These are phyloP conservation scores for Synanthedon myopaeformis DNA, from an alignment of 2,888 invertebrate genomes.

Conservation along the genomic window DNA sequence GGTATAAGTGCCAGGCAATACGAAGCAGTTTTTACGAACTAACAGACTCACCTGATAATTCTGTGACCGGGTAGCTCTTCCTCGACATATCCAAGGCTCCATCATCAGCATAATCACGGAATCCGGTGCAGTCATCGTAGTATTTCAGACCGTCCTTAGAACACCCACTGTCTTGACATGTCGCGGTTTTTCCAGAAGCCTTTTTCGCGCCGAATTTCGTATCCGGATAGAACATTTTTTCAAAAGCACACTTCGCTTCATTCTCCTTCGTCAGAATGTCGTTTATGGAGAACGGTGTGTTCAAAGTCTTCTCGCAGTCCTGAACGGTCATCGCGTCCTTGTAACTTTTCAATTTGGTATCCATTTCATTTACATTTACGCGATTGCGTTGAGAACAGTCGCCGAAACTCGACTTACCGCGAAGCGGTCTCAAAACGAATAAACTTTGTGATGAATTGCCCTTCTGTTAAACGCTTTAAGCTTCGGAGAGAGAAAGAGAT, in stretches of 20 bases:
- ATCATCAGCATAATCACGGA: slow-evolving; percentile 48
- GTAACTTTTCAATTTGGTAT: slow-evolving; percentile 50
- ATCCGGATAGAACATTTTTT: slow-evolving; percentile 44
- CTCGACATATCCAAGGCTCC: slow-evolving; percentile 64
- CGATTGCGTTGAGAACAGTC: slow-evolving; percentile 20
- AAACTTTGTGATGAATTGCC: slow-evolving; percentile 65
- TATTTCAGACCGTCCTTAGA: slow-evolving; percentile 52
- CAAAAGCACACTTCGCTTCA: slow-evolving; percentile 53
- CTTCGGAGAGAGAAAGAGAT: slow-evolving; percentile 47
- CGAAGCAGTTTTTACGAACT: neutral
- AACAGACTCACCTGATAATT: slow-evolving; percentile 44
- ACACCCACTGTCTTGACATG: slow-evolving; percentile 27
- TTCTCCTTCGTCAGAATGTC: slow-evolving; percentile 76
- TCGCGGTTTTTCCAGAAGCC: slow-evolving; percentile 36
- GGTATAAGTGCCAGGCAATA: neutral
- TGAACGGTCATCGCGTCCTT: slow-evolving; percentile 41
- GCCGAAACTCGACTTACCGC: slow-evolving; percentile 50
- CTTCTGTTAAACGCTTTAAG: slow-evolving; percentile 59
- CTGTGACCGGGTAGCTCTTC: slow-evolving; percentile 59
- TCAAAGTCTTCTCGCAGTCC: slow-evolving; percentile 57
- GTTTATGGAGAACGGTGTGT: slow-evolving; percentile 80
- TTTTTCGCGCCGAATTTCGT: slow-evolving; percentile 48
- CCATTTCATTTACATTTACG: slow-evolving; percentile 43
- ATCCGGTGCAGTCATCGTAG: slow-evolving; percentile 49
- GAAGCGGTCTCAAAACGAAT: slow-evolving; percentile 66